Evolutionary conservation across 1,140 invertebrate species (phyloP), one percentile per base, ranked within the genome.

Genomic region (Platorchestia sp.): DNA sequence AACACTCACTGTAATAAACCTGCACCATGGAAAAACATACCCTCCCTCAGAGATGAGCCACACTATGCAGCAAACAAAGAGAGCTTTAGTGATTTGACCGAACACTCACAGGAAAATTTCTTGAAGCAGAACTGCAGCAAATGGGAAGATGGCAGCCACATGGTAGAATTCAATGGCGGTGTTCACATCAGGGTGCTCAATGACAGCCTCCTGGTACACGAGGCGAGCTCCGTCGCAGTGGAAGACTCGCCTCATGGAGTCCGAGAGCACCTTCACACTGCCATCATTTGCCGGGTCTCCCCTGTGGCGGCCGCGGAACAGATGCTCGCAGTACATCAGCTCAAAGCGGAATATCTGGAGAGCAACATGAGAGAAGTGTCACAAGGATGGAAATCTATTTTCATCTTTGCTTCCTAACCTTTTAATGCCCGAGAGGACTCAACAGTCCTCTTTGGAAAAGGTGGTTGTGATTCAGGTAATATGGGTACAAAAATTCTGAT

Each of bases 331-430:
- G 40, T 45, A 45, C 91, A 93, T 93, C 91, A 93, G 91, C 45
- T 93, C 91, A 45, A 93, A 47, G 19, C 91, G 91, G 91, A 93
- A 93, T 93, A 93, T 93, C 91, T 93, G 91, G 44, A 93, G 47
- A 44, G 10, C 36, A 36, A 75, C 3, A 19, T 36, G 27, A 19
- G 14, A n/a, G n/a, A n/a, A n/a, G n/a, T n/a, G n/a, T n/a, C n/a
- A n/a, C n/a, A n/a, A n/a, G n/a, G n/a, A n/a, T n/a, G n/a, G n/a
- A n/a, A n/a, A n/a, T n/a, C n/a, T n/a, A n/a, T n/a, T n/a, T n/a
- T n/a, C n/a, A n/a, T n/a, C n/a, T n/a, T n/a, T n/a, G n/a, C n/a
- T n/a, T n/a, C n/a, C n/a, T n/a, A n/a, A n/a, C n/a, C n/a, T n/a
- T n/a, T n/a, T n/a, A n/a, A n/a, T n/a, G n/a, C n/a, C n/a, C n/a